A percentile compares a stretch with the other conserved stretches of the same genome.
Conservation (phyloP, 2,888 invertebrate genomes). For the Seladonia tumulorum region DNA sequence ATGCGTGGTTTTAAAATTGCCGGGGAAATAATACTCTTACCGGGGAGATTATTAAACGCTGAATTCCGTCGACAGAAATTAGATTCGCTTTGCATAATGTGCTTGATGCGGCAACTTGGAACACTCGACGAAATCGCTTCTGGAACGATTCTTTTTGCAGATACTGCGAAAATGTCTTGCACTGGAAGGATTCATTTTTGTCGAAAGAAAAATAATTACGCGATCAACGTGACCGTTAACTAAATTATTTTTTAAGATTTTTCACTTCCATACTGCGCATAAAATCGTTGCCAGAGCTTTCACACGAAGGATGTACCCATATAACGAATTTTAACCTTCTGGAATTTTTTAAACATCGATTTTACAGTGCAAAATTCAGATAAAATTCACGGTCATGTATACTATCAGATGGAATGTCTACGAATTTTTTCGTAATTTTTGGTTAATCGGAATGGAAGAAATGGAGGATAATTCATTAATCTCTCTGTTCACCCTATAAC, state of each 20-base stretch:
- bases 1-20: constrained; percentile 26
- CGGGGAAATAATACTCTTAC: background rate
- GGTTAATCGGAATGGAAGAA: no score
- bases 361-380: no score
- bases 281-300: no score
- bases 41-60: constrained; percentile 16
- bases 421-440: no score
- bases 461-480: no score
- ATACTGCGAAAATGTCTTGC: background rate
- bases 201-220: background rate
- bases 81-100: constrained; percentile 16
- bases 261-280: background rate
- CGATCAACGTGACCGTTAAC: background rate
- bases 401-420: no score
- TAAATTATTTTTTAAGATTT: background rate
- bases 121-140: background rate
- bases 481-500: no score
- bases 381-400: no score
- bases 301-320: no score
- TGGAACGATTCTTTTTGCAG: background rate
- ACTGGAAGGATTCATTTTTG: background rate
- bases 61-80: constrained; percentile 2
- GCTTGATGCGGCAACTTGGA: background rate
- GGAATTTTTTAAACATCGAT: no score
- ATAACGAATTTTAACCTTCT: no score